Base-by-base conservation (phyloP, 2,888 invertebrate genomes). In the Tenthredo mesomela region DNA sequence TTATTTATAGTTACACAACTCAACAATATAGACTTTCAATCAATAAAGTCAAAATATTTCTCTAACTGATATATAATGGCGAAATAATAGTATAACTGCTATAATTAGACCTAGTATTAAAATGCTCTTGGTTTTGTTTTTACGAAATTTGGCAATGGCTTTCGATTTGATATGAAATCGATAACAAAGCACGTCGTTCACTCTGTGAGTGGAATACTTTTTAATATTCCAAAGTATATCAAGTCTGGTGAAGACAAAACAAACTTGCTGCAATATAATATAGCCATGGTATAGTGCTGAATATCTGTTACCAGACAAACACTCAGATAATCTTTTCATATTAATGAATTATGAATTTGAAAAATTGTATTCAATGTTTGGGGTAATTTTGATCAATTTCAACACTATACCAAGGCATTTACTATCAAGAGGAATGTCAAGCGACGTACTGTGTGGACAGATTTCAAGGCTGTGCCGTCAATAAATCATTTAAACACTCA, bases 401-500 rank as follows among this genome's bases (percentile, higher is more conserved):
- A 29, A 9, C 61, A 80, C 80, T 80, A 58, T 61, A 61, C 61
- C 61, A 77, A 21, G 61, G 80, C 40, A 58, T 61, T 50, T 40
- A 61, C 61, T 40, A 89, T 86, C 86, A 58, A 88, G 86, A 73
- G 85, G 75, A 88, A 88, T 87, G 87, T 88, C 89, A 87, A 88
- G 88, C 85, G 85, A 87, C 86, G 88, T 89, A 90, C 88, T 89
- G 87, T 88, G 89, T 89, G 88, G 88, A 89, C 90, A 91, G 88
- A 91, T 91, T 92, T 91, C 88, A 91, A 91, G 92, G 91, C 92
- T 93, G 92, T 92, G 92, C 91, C 90, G 91, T 92, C 90, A 92
- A 93, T 93, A 92, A 93, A 92, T 90, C 88, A 87, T 90, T 89
- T 86, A 89, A 90, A 89, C 89, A 87, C 86, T n/a, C 37, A 86